Base-by-base conservation (phyloP, 1,140 invertebrate species). In the Trichonephila clavata region DNA sequence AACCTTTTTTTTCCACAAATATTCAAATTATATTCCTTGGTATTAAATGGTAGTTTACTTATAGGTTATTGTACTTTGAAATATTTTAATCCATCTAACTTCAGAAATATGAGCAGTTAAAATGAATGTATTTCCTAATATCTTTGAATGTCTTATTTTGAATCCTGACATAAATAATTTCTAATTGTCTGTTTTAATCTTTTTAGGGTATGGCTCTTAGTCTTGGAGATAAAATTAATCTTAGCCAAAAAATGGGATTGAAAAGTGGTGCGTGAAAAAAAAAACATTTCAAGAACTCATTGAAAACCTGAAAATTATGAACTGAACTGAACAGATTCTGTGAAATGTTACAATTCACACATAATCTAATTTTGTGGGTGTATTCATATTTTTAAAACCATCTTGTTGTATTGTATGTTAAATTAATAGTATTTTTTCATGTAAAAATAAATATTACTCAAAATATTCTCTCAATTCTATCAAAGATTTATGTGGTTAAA, bases 171-270 rank as follows among this genome's bases (percentile, higher is more conserved):
- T 39, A 39, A 39, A 39, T 39, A 39, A 39, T 39, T 39, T 39
- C 2, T 39, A 39, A 39, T 39, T 21, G 10, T 84, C 59, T 84
- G 10, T 84, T n/a, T 84, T 84, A n/a, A 8, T 43, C 95, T 90
- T 95, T 97, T 60, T 96, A 98, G 98, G 99, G 99, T 77, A 99
- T 99, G 99, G 99, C 99, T 5, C 96, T 99, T 8, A 99, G 98
- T 95, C 97, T 99, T 94, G 99, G 99, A 50, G 98, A 99, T 95
- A 99, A 99, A 96, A 99, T 99, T 94, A 99, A 98, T 96, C 97
- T 97, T 95, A 98, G 98, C 92, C 99, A 99, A 96, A 98, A 98
- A 95, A 84, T 91, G 43, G 92, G 94, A 77, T 83, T 94, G 16
- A 94, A 94, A 87, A 32, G 50, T 77, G 90, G 93, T 57, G 93